These are phyloP conservation scores for Chaetura pelagica DNA, from an alignment of 2,113 vertebrate genomes.

Conservation along the genomic window DNA sequence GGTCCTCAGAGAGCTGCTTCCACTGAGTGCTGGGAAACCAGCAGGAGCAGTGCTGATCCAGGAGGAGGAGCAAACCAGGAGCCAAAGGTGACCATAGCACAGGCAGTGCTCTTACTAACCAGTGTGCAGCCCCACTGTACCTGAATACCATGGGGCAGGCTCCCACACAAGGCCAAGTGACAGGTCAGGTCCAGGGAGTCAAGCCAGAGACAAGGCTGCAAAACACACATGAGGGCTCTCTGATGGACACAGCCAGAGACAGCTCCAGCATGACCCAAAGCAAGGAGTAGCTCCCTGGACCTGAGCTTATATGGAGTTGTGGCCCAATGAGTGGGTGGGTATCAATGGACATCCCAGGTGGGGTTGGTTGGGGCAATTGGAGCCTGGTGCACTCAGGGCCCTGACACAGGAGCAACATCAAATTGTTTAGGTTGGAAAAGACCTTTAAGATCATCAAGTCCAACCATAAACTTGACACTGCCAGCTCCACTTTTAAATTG, in stretches of 20 bases:
- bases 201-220: not conserved
- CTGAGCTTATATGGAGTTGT: not conserved
- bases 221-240: fast-evolving
- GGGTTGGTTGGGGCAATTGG: not conserved
- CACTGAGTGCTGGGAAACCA: fast-evolving
- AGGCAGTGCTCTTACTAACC: not conserved
- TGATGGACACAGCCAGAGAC: not conserved
- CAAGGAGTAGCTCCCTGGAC: fast-evolving
- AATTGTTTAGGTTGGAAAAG: not conserved
- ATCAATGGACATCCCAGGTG: not conserved
- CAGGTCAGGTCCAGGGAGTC: not conserved
- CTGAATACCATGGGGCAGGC: fast-evolving
- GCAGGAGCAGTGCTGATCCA: not conserved
- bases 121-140: no score
- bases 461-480: not conserved
- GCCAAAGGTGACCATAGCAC: no score
- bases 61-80: not conserved
- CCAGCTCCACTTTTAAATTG: not conserved
- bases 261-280: fast-evolving
- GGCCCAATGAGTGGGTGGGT: not conserved
- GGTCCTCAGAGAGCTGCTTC: fast-evolving
- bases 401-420: not conserved
- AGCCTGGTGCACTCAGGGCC: not conserved
- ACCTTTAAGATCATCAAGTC: not conserved
- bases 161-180: not conserved